Conservation (phyloP, 2,113 vertebrate species). For the Polypterus bichir region DNA sequence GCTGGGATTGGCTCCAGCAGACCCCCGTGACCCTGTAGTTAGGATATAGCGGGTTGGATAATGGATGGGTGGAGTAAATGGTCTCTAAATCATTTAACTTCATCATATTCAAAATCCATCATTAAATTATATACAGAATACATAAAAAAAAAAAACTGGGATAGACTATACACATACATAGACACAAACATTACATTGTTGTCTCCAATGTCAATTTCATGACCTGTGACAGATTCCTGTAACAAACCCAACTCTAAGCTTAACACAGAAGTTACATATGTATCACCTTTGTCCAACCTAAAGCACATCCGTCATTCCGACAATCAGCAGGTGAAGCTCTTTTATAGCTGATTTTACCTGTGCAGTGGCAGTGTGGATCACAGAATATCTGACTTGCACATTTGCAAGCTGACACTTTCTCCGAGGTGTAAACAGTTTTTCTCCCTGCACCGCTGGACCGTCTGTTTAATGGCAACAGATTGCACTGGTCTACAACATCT, state of each 20-base stretch:
- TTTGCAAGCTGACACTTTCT: conserved; percentile 17
- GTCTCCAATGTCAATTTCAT: too few relatives aligned
- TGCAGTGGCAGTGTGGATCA: conserved; percentile 24
- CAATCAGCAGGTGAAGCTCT: background rate
- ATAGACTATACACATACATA: too few relatives aligned
- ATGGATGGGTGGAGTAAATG: too few relatives aligned
- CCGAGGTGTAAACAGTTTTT: conserved; percentile 14
- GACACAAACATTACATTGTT: too few relatives aligned
- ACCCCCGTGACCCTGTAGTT: too few relatives aligned
- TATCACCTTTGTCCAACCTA: background rate
- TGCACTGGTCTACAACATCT: conserved; percentile 29
- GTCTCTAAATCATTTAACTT: too few relatives aligned
- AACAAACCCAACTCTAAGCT: background rate
- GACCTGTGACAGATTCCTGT: background rate
- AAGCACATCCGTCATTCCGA: background rate
- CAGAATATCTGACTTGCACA: conserved; percentile 15
- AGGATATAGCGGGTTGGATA: too few relatives aligned
- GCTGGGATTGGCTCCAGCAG: too few relatives aligned
- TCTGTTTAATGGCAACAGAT: conserved; percentile 24
- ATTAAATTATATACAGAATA: too few relatives aligned
- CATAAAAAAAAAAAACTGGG: too few relatives aligned
- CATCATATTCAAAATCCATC: too few relatives aligned
- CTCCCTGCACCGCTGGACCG: conserved; percentile 18
- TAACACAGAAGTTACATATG: background rate
- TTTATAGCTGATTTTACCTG: conserved; percentile 27